Conservation (phyloP, 1,140 invertebrate genomes). For the Ceratoteleas bidentatus region DNA sequence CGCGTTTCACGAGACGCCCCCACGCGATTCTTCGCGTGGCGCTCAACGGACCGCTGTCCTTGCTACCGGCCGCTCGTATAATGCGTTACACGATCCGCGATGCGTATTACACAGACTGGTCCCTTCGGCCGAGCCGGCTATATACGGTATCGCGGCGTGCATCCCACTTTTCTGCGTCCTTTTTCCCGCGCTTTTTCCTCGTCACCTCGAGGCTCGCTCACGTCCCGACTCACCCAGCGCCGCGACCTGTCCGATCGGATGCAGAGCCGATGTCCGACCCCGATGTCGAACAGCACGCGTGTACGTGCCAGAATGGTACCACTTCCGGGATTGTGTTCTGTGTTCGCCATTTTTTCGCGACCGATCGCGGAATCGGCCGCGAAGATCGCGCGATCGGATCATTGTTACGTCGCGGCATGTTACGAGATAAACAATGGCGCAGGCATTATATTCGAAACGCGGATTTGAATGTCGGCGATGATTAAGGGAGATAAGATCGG, state of each 20-base stretch:
- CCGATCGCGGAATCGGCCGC: conserved; percentile 6
- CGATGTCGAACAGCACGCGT: conserved; percentile 14
- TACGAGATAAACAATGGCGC: conserved; percentile 26
- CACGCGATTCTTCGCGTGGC: conserved; percentile 27
- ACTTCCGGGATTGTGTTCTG: conserved; percentile 43
- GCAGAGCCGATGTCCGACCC: neutral
- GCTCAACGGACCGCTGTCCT: conserved; percentile 14
- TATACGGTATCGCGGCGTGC: conserved; percentile 26
- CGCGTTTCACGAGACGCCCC: conserved; percentile 12
- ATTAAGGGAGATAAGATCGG: conserved; percentile 15
- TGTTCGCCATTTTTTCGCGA: conserved; percentile 28
- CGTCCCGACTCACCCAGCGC: neutral
- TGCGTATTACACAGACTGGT: conserved; percentile 41
- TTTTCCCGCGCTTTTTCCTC: conserved; percentile 4
- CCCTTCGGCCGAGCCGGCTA: conserved; percentile 9
- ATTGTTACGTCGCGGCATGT: conserved; percentile 41
- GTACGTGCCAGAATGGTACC: conserved; percentile 34
- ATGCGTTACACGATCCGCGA: conserved; percentile 40
- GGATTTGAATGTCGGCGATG: conserved; percentile 36
- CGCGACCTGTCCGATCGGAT: too few relatives aligned
- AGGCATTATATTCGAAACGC: conserved; percentile 29
- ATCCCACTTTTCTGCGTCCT: conserved; percentile 33
- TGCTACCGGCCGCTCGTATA: conserved; percentile 24
- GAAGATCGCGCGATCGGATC: conserved; percentile 29
- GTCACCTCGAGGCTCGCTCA: too few relatives aligned